Evolutionary conservation across 1,140 invertebrate genomes (phyloP), one percentile per base, ranked within the genome.

Genomic region (Metaphire vulgaris): DNA sequence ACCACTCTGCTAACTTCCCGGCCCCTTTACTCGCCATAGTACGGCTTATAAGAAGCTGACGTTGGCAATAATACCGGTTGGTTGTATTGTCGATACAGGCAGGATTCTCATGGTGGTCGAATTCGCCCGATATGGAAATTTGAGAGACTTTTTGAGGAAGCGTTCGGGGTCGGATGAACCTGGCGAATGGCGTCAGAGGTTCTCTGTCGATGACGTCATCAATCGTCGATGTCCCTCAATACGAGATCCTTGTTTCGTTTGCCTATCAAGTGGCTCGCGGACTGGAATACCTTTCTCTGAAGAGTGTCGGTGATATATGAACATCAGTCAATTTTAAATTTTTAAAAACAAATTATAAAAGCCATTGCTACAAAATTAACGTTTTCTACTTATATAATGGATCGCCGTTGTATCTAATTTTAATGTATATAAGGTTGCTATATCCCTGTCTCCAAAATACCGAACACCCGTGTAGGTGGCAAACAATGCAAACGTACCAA

Each of bases 91-190:
- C n/a, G n/a, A n/a, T n/a, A n/a, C n/a, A 74, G 83, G 84, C 12
- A 95, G 95, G 0, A 87, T 98, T 0, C 96, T 91, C 84, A 94
- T 98, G 0, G 91, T 98, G 14, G 93, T 98, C 0, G 96, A 98
- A 83, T 96, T 91, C 85, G 95, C 95, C 0, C 92, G 92, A 0
- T 90, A 96, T 83, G 96, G 96, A 29, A 98, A 98, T 86, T 86
- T 98, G 0, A 88, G 94, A 71, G 95, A 98, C 83, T 98, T 95
- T 83, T 87, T 98, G 6, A 56, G 21, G 41, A 21, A 56, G 6
- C 41, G 41, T 56, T 32, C 28, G 32, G 1, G 26, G 16, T 34
- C 41, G n/a, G n/a, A n/a, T 34, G 21, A 15, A 28, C 72, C 28
- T 1, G 2, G 2, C n/a, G 67, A 26, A 6, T 14, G 75, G 75